Conservation (phyloP, 2,113 vertebrate species). For the Oceanites oceanicus region DNA sequence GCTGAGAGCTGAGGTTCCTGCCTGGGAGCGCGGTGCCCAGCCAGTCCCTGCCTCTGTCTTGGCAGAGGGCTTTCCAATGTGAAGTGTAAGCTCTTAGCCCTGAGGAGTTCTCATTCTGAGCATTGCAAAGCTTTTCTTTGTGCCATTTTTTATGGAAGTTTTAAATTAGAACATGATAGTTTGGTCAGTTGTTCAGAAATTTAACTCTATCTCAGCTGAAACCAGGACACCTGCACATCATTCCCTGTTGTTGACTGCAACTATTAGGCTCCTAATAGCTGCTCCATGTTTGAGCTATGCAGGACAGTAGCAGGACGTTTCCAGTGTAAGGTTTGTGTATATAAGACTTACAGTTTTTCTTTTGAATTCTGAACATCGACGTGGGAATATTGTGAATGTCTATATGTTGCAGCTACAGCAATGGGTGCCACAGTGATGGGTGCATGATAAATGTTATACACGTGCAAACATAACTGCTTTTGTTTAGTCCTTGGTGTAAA, state of each 20-base stretch:
- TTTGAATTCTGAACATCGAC: not conserved
- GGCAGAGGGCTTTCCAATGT: not conserved
- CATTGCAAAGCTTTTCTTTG: not conserved
- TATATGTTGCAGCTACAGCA: not conserved
- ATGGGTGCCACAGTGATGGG: not conserved
- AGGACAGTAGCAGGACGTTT: not conserved
- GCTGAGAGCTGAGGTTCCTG: not conserved
- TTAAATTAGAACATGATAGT: not conserved
- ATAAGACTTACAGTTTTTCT: not conserved
- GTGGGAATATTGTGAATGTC: not conserved
- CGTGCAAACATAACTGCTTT: not conserved
- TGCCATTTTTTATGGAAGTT: not conserved
- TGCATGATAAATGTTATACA: not conserved
- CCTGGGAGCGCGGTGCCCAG: rapidly evolving
- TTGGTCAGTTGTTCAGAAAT: not conserved
- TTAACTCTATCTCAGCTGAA: too few relatives aligned
- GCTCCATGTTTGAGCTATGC: not conserved
- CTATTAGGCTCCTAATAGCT: not conserved
- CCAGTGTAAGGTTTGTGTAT: not conserved
- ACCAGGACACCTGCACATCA: not conserved
- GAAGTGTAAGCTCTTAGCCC: not conserved
- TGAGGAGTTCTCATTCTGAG: not conserved
- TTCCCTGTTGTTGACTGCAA: not conserved
- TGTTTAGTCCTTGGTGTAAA: not conserved
- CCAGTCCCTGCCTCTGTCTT: not conserved